Percentiles rank a stretch among this genome's conserved stretches.
Evolutionary conservation across 1,140 invertebrate species (phyloP).

Genomic region (Sweltsa coloradensis): DNA sequence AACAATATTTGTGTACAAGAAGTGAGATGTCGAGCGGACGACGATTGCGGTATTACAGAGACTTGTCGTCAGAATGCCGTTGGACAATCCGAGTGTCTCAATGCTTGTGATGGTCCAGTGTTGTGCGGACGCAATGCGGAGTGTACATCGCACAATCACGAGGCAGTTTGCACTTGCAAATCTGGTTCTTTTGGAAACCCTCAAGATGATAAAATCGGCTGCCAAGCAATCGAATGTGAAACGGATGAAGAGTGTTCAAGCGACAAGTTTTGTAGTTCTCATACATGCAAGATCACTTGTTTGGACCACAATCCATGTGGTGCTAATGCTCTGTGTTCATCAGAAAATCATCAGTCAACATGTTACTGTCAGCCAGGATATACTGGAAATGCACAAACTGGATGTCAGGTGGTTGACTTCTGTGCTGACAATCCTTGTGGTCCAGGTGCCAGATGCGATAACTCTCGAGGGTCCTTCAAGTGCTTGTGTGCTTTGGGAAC

Average conservation of each 20-base stretch:
- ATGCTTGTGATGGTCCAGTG: constrained; percentile 48
- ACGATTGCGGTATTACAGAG: constrained; percentile 53
- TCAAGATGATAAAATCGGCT: constrained; percentile 52
- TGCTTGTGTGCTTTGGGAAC: constrained; percentile 64
- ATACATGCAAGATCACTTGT: constrained; percentile 76
- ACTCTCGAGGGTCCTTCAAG: constrained; percentile 65
- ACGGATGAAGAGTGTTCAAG: constrained; percentile 56
- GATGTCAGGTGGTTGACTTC: constrained; percentile 64
- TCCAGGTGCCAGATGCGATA: constrained; percentile 69
- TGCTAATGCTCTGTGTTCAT: constrained; percentile 68
- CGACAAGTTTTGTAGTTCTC: constrained; percentile 67
- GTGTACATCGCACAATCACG: constrained; percentile 55
- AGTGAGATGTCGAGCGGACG: constrained; percentile 51
- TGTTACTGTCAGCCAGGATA: constrained; percentile 80
- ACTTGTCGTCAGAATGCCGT: constrained; percentile 52
- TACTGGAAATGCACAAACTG: constrained; percentile 57
- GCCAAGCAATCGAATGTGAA: constrained; percentile 63
- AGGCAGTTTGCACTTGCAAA: constrained; percentile 61
- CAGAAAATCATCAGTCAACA: constrained; percentile 56
- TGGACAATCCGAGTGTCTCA: constrained; percentile 53
- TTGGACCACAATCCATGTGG: constrained; percentile 67
- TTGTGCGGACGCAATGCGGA: constrained; percentile 70
- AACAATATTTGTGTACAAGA: constrained; percentile 75
- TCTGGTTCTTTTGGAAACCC: constrained; percentile 67
- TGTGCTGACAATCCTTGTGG: constrained; percentile 68